Conservation (phyloP, 2,113 vertebrate genomes). For the Chaetodon trifascialis region DNA sequence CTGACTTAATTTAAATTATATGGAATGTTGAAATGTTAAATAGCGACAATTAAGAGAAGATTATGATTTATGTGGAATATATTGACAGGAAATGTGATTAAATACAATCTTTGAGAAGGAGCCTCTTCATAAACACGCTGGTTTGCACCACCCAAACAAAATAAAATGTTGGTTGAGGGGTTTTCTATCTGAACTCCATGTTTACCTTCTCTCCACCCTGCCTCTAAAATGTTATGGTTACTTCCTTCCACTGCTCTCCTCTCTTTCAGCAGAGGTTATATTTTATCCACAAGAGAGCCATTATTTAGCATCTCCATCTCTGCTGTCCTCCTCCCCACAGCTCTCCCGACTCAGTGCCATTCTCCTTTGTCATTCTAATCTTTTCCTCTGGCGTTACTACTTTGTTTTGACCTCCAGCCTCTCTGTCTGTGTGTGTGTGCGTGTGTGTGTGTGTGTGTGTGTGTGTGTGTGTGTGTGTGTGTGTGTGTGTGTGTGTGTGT, state of each 20-base stretch:
- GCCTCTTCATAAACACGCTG: neutral
- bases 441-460: no score
- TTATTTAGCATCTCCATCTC: slow-evolving; percentile 78
- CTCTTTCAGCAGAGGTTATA: slow-evolving; percentile 57
- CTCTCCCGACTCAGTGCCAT: slow-evolving; percentile 61
- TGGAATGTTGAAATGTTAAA: slow-evolving; percentile 35
- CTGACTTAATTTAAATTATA: neutral
- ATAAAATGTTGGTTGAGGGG: slow-evolving; percentile 36
- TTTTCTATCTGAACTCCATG: slow-evolving; percentile 22
- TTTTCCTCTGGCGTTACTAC: slow-evolving; percentile 68
- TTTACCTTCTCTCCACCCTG: slow-evolving; percentile 30
- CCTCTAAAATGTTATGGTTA: slow-evolving; percentile 59
- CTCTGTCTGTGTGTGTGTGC: neutral
- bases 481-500: neutral
- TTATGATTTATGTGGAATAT: neutral
- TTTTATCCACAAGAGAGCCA: slow-evolving; percentile 74
- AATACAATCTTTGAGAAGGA: neutral
- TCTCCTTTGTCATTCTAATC: slow-evolving; percentile 80
- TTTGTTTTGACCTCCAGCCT: slow-evolving; percentile 74
- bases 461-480: slow-evolving; percentile 2
- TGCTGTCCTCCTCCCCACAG: slow-evolving; percentile 58
- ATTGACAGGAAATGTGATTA: slow-evolving; percentile 9
- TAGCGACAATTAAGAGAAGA: neutral
- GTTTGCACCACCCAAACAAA: neutral
- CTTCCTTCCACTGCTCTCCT: slow-evolving; percentile 25